Conservation (phyloP, 2,113 vertebrate genomes). For the Origma solitaria region DNA sequence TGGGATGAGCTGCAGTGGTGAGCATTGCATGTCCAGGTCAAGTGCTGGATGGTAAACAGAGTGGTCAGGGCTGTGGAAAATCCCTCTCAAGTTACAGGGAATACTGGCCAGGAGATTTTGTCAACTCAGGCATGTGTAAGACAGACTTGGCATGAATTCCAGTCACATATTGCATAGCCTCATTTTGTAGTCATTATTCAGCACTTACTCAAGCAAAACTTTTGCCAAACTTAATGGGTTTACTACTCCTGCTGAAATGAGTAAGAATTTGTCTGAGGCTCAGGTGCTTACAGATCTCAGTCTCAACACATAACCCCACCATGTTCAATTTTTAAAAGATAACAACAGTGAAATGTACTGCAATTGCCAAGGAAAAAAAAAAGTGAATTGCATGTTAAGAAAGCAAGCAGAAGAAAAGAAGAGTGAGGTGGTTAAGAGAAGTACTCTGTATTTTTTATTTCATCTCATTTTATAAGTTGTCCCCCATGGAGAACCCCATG, state of each 20-base stretch:
- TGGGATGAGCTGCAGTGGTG: neutral
- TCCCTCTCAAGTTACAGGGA: neutral
- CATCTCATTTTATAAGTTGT: neutral
- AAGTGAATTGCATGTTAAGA: neutral
- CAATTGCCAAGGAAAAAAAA: neutral
- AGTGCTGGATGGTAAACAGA: neutral
- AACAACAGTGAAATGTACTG: neutral
- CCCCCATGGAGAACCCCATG: neutral
- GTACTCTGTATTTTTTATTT: neutral
- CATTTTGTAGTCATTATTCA: slow-evolving; percentile 60
- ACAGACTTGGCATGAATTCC: slow-evolving; percentile 43
- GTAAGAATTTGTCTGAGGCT: neutral
- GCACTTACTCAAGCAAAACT: slow-evolving; percentile 60
- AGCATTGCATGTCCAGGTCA: neutral
- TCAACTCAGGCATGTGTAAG: neutral
- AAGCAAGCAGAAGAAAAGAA: neutral
- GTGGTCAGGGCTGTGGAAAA: neutral
- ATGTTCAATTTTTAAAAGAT: neutral
- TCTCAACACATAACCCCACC: neutral
- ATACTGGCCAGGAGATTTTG: neutral
- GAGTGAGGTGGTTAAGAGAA: neutral
- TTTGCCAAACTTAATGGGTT: slow-evolving; percentile 38
- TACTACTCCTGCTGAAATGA: neutral
- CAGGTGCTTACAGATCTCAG: neutral
- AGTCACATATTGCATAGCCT: slow-evolving; percentile 37